These are phyloP conservation scores for Oophaga sylvatica DNA, from an alignment of 2,797 vertebrate species.

Conservation along the genomic window DNA sequence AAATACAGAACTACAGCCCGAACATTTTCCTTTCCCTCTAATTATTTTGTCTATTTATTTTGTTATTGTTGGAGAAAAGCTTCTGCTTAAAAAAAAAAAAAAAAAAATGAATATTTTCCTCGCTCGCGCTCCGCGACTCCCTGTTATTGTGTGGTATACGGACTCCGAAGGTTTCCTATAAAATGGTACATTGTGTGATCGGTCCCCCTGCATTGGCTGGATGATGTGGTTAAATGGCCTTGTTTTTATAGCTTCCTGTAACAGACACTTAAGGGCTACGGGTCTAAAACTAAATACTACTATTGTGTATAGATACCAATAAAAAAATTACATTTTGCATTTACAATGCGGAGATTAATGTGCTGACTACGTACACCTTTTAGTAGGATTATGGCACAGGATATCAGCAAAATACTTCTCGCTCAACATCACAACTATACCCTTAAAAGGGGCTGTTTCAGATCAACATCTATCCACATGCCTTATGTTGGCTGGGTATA, in stretches of 20 bases:
- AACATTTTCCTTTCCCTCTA: constrained; percentile 53
- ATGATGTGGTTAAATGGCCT: constrained; percentile 22
- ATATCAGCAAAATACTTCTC: neutral
- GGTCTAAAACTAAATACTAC: neutral
- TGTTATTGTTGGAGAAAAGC: constrained; percentile 55
- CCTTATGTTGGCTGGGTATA: no score
- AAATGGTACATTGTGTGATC: constrained; percentile 46
- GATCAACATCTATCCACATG: no score
- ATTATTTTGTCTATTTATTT: constrained; percentile 61
- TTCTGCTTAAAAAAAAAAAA: neutral
- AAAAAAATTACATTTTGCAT: neutral
- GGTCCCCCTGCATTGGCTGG: neutral
- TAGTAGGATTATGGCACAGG: neutral
- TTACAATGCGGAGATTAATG: no score
- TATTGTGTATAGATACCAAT: neutral
- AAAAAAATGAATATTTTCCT: constrained; percentile 35
- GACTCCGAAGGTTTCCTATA: constrained; percentile 41
- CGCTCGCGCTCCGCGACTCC: neutral
- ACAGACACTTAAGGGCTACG: constrained; percentile 13
- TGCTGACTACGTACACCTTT: neutral
- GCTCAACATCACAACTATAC: no score
- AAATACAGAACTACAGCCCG: constrained; percentile 50
- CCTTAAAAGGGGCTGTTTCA: no score
- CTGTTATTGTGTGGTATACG: constrained; percentile 50
- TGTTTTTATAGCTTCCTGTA: constrained; percentile 25